Percentiles rank a stretch among this genome's conserved stretches.
phyloP scores from a whole-genome alignment of 1,140 invertebrate genomes.

The Rhyacophila brunnea region DNA sequence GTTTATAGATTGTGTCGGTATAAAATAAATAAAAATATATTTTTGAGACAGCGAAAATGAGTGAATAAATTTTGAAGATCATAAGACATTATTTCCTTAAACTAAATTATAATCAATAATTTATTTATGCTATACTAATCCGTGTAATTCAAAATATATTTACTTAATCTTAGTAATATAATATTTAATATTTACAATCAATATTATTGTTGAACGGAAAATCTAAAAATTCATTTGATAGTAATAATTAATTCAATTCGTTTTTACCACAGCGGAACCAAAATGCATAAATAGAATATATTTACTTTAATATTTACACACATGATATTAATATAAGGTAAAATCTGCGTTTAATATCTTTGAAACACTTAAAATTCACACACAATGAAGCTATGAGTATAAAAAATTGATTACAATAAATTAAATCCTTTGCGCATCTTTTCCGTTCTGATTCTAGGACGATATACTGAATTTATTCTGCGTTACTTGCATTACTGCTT shows the following conservation, averaged over 20 bases:
- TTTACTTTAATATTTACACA: constrained; percentile 1
- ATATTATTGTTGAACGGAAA: not conserved
- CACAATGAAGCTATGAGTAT: too few species aligned
- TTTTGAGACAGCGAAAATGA: constrained; percentile 9
- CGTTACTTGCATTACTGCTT: too few species aligned
- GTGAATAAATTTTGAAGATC: constrained; percentile 34
- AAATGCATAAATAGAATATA: constrained; percentile 6
- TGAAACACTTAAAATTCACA: too few species aligned
- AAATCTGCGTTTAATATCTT: too few species aligned
- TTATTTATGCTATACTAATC: constrained; percentile 25
- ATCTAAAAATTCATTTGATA: not conserved
- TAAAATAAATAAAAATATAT: too few species aligned
- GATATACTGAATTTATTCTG: too few species aligned
- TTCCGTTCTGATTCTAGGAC: too few species aligned
- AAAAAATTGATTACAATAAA: too few species aligned
- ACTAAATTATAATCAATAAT: constrained; percentile 14
- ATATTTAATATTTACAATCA: not conserved
- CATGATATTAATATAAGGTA: not conserved
- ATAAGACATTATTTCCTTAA: constrained; percentile 37
- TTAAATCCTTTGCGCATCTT: too few species aligned
- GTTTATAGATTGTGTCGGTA: too few species aligned
- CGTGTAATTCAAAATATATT: constrained; percentile 36
- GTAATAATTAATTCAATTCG: constrained; percentile 5
- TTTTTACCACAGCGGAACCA: constrained; percentile 4
- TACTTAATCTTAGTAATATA: constrained; percentile 14